Conservation (phyloP, 2,797 vertebrate species). For the Alectoris magna region DNA sequence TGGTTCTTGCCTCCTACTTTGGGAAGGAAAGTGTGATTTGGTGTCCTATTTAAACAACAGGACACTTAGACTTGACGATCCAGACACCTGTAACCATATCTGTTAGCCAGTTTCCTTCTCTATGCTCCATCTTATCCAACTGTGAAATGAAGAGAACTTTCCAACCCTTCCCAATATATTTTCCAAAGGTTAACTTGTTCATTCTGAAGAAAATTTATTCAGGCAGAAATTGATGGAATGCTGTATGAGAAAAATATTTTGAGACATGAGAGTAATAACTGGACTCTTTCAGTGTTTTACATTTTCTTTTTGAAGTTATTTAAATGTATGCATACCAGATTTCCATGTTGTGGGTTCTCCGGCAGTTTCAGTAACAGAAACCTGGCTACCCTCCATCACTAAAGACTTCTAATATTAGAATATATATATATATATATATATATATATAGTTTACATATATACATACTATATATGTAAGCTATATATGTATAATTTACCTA, state of each 20-base stretch:
- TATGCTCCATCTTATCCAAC: not conserved
- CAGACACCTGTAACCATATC: not conserved
- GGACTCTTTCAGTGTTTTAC: not conserved
- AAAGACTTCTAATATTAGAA: not conserved
- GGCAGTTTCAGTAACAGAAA: not conserved
- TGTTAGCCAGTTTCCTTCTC: not conserved
- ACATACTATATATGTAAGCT: too few relatives aligned
- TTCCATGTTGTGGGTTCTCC: not conserved
- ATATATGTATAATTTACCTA: not conserved
- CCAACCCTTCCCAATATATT: not conserved
- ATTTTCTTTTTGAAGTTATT: not conserved
- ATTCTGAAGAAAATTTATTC: not conserved
- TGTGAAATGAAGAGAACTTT: not conserved
- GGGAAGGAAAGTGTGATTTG: not conserved
- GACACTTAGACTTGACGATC: not conserved
- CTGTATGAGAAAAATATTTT: not conserved
- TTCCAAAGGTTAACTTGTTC: not conserved
- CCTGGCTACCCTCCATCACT: not conserved
- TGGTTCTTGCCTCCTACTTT: not conserved
- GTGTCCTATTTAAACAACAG: not conserved
- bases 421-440: too few relatives aligned
- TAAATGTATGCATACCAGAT: not conserved
- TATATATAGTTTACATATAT: too few relatives aligned
- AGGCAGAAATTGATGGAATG: not conserved
- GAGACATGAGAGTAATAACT: not conserved